Base-by-base conservation (phyloP, 1,140 invertebrate genomes). In the Akabosia matsudoensis region DNA sequence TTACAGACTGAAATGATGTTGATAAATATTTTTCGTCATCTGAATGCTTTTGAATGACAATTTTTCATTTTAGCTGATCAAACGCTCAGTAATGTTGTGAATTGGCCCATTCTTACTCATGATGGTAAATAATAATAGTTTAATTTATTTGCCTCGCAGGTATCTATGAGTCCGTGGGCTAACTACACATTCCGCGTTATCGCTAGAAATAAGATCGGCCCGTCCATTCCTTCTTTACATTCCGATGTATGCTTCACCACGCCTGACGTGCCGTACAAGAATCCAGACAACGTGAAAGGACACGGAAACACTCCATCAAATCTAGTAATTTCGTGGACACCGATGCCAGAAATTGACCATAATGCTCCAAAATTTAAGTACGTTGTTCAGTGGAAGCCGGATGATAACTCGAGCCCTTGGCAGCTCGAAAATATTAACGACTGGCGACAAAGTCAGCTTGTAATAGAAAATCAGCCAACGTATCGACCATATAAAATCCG, bases 101-200 rank as follows among this genome's bases (percentile, higher is more conserved):
- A 51, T 30, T 33, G 18, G 37, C 2, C 18, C n/a, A 31, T 75
- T 70, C 18, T 45, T 45, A 7, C 7, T 45, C 37, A 45, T 7
- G 18, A 37, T 56, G 30, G 30, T 52, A 24, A 18, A 16, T 33
- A 16, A n/a, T n/a, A n/a, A n/a, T n/a, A 28, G 31, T 33, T 22
- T n/a, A 10, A 18, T 70, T 75, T 64, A 75, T 77, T 76, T 75
- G 79, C 76, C n/a, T n/a, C n/a, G 75, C 76, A 85, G 86, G 86
- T 94, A 1, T 86, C 89, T 51, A 91, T 97, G 88, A 91, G 90
- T 64, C 95, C 96, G 0, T 97, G 94, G 93, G 90, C 94, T 0
- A 98, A 98, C 85, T 99, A 98, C 83, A 98, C 96, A 0, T 99
- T 98, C 88, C 88, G 97, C 51, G 94, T 99, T 2, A 88, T 96